phyloP scores from a whole-genome alignment of 2,797 vertebrate genomes.

The Pseudopleuronectes americanus region DNA sequence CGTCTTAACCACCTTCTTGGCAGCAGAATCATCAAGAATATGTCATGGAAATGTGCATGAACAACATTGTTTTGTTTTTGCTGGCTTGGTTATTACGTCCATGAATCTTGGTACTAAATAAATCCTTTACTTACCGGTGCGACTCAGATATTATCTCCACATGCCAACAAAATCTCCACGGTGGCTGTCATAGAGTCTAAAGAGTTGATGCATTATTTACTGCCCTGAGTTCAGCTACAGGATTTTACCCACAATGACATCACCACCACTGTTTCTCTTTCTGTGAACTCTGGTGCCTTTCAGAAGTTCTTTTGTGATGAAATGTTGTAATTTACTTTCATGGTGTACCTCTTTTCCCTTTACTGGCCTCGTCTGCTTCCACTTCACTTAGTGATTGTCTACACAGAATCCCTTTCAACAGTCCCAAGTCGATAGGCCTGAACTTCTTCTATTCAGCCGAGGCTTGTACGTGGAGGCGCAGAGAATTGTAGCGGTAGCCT shows the following conservation, averaged over 20 bases:
- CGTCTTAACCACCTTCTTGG: too few relatives aligned
- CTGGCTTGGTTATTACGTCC: too few relatives aligned
- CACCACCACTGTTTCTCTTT: slow-evolving; percentile 19
- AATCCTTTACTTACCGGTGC: too few relatives aligned
- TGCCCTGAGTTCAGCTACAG: slow-evolving; percentile 28
- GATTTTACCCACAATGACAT: slow-evolving; percentile 51
- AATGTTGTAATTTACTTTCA: slow-evolving; percentile 69
- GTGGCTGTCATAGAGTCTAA: slow-evolving; percentile 23
- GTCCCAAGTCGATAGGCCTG: slow-evolving; percentile 54
- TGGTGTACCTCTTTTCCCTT: slow-evolving; percentile 41
- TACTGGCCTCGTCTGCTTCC: slow-evolving; percentile 48
- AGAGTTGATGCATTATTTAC: slow-evolving; percentile 41
- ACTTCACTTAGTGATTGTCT: slow-evolving; percentile 61
- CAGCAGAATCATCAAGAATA: too few relatives aligned
- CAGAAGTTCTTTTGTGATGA: slow-evolving; percentile 61
- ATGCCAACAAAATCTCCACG: slow-evolving; percentile 4
- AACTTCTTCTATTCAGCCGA: slow-evolving; percentile 44
- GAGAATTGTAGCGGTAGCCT: slow-evolving; percentile 17
- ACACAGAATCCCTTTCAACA: slow-evolving; percentile 71
- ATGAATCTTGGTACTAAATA: too few relatives aligned
- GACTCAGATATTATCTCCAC: slow-evolving; percentile 3
- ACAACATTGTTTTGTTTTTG: too few relatives aligned
- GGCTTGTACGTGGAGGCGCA: slow-evolving; percentile 34
- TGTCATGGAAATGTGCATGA: too few relatives aligned
- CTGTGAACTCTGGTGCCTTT: slow-evolving; percentile 51